These are phyloP conservation scores for Etheostoma perlongum DNA, from an alignment of 2,797 vertebrate genomes.

Conservation along the genomic window DNA sequence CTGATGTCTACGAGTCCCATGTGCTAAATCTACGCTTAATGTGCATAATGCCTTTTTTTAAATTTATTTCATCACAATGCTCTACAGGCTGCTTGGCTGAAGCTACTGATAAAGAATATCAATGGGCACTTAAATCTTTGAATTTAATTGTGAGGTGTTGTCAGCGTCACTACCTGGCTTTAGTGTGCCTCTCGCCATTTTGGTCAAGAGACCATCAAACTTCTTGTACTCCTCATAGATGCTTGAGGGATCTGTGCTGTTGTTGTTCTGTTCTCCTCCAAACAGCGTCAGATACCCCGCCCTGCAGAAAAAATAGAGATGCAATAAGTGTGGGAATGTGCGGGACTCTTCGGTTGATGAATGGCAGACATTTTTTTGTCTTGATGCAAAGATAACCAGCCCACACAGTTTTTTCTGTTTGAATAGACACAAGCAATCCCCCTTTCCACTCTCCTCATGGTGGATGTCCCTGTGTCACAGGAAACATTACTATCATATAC, in stretches of 20 bases:
- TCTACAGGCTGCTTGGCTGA: not conserved
- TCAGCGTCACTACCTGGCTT: conserved; percentile 76
- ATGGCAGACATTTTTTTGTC: not conserved
- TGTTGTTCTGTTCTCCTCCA: conserved; percentile 80
- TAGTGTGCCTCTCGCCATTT: conserved; percentile 84
- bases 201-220: conserved; percentile 87
- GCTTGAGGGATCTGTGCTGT: conserved; percentile 73
- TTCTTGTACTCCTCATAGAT: conserved; percentile 85
- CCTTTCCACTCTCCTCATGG: conserved; percentile 7
- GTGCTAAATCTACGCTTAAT: too few relatives aligned
- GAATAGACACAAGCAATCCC: not conserved
- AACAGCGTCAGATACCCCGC: conserved; percentile 90
- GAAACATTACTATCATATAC: not conserved
- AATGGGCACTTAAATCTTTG: not conserved
- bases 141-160: not conserved
- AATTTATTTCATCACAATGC: not conserved
- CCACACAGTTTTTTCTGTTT: not conserved
- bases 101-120: not conserved
- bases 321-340: conserved; percentile 7
- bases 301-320: conserved; percentile 66
- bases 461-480: not conserved
- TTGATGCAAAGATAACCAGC: conserved; percentile 34
- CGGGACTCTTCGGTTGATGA: not conserved
- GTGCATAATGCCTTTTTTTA: not conserved
- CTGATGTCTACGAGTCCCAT: too few relatives aligned